Base-by-base conservation (phyloP, 1,140 invertebrate genomes). In the Marisa cornuarietis region DNA sequence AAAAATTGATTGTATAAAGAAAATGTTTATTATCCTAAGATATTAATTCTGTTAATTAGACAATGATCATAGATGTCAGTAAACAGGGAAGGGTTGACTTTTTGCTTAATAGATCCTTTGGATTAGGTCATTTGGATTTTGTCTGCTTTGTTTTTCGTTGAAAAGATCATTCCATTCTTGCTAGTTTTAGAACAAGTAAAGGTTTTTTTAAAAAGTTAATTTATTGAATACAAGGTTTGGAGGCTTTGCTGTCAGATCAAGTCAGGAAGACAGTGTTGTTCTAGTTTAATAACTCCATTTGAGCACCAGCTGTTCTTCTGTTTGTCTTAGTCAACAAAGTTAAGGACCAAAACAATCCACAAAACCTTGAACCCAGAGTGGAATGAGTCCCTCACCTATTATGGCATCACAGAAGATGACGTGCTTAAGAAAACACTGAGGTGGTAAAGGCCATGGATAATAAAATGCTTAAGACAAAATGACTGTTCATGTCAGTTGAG, bases 341-440 rank as follows among this genome's bases (percentile, higher is more conserved):
- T 96, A 22, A 92, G 95, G 71, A 97, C 96, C 0, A 96, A 96
- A 90, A 97, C 96, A 0, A 95, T 97, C 0, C 95, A 96, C 90
- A 98, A 97, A 90, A 97, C 96, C 0, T 93, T 96, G 84, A 96
- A 98, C 92, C 97, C 97, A 0, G 96, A 97, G 90, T 98, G 97
- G 92, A 97, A 98, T 90, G 97, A 95, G 31, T 74, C 95, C 0
- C 90, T 98, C 8, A 95, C 95, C 72, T 98, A 98, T 91, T 96
- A 96, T 87, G 96, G 96, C 71, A 94, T 97, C 61, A 95, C 94
- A 69, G 95, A 95, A 85, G 93, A 95, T 76, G 95, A 97, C 90
- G 91, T 96, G 87, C 85, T 91, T 78, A 92, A 92, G 31, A 95
- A 95, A 84, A 93, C 94, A 1, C 90, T 97, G 61, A 94, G 96